Evolutionary conservation across 2,797 vertebrate genomes (phyloP).

Genomic region (Poecilia gillii): DNA sequence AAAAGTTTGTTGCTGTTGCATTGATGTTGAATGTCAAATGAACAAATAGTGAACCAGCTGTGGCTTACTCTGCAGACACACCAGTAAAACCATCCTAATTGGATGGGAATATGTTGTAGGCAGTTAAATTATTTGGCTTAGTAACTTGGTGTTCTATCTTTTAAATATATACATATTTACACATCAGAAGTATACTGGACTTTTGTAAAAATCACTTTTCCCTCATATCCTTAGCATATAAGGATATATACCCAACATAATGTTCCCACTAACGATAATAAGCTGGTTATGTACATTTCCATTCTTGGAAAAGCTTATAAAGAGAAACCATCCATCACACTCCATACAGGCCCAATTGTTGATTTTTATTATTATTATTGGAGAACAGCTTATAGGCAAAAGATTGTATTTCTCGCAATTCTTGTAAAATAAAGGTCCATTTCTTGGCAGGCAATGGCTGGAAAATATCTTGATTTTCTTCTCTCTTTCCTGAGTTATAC

Average conservation of each 20-base stretch:
- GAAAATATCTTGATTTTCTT: neutral
- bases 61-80: neutral
- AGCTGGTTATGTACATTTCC: neutral
- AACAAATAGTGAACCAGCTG: neutral
- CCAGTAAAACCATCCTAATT: neutral
- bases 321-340: neutral
- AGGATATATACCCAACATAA: neutral
- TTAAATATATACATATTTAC: neutral
- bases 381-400: slow-evolving; percentile 3
- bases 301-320: neutral
- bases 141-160: neutral
- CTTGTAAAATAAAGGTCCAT: slow-evolving; percentile 25
- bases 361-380: neutral
- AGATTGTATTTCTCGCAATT: slow-evolving; percentile 3
- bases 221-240: neutral
- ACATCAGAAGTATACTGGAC: neutral
- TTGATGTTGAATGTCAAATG: neutral
- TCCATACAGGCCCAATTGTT: neutral
- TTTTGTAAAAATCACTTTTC: neutral
- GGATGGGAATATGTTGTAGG: neutral
- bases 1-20: neutral
- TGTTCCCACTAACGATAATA: neutral
- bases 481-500: neutral
- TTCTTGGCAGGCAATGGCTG: neutral
- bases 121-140: neutral